A percentile compares a stretch with the other conserved stretches of the same genome.
These are phyloP conservation scores for Coelopa frigida DNA, from an alignment of 1,140 invertebrate genomes.

Conservation along the genomic window DNA sequence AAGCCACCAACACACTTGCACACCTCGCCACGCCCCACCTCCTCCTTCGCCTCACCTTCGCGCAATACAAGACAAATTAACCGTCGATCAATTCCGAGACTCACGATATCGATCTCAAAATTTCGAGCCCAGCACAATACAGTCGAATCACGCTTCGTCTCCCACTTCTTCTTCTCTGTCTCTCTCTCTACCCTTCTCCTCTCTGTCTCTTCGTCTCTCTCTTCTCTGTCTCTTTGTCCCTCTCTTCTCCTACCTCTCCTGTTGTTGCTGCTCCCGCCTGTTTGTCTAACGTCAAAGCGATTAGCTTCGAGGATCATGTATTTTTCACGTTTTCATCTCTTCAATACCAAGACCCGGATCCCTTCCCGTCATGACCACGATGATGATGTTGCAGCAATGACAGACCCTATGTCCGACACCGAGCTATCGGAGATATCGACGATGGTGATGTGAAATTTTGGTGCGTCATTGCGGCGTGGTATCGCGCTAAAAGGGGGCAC, in stretches of 20 bases:
- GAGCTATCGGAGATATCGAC: background rate
- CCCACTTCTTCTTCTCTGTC: background rate
- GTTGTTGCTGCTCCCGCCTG: constrained; percentile 1
- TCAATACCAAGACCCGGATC: background rate
- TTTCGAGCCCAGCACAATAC: too few relatives aligned
- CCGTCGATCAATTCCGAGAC: constrained; percentile 40
- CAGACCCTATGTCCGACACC: constrained; percentile 10
- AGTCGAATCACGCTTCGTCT: too few relatives aligned
- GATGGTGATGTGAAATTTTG: constrained; percentile 8
- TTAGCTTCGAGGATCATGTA: constrained; percentile 8
- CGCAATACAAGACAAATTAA: constrained; percentile 40
- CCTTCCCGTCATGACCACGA: background rate
- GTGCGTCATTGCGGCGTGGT: constrained; percentile 3
- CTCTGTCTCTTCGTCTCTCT: constrained; percentile 3
- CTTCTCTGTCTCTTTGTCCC: background rate
- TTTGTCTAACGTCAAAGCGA: constrained; percentile 12
- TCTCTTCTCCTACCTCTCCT: background rate
- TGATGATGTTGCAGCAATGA: constrained; percentile 44
- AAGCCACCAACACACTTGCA: too few relatives aligned
- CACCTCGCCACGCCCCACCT: background rate
- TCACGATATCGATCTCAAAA: constrained; percentile 36
- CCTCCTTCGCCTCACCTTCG: background rate
- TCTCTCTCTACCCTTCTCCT: background rate
- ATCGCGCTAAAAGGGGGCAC: constrained; percentile 23
- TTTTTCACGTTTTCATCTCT: background rate